Conservation (phyloP, 2,113 vertebrate species). For the Ranitomeya variabilis region DNA sequence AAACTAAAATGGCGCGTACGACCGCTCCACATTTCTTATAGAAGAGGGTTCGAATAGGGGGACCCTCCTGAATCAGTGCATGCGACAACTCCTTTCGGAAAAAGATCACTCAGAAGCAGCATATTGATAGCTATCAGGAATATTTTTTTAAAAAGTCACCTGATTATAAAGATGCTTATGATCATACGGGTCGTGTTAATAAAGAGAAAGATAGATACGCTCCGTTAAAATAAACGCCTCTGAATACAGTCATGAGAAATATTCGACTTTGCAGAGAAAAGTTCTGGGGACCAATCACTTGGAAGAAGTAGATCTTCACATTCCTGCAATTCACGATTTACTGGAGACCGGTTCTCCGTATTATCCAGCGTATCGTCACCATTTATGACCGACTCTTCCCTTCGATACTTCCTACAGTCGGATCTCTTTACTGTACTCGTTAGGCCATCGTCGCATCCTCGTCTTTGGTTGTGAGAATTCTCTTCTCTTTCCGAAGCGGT, state of each 20-base stretch:
- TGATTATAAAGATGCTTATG: too few species aligned
- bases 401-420: constrained; percentile 24
- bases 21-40: too few species aligned
- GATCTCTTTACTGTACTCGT: background rate
- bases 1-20: too few species aligned
- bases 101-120: too few species aligned
- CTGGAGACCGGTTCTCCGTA: background rate
- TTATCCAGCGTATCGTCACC: background rate
- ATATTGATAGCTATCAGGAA: too few species aligned
- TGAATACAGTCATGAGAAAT: constrained; percentile 52
- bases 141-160: too few species aligned
- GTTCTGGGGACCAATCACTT: constrained; percentile 74
- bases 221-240: constrained; percentile 34
- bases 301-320: background rate
- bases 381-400: constrained; percentile 12
- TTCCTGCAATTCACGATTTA: constrained; percentile 53
- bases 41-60: too few species aligned
- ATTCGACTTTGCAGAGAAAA: constrained; percentile 67
- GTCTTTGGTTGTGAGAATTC: constrained; percentile 26
- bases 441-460: background rate
- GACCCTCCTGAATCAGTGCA: too few species aligned
- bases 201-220: background rate
- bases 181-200: too few species aligned
- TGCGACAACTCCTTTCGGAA: too few species aligned
- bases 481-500: constrained; percentile 54